These are phyloP conservation scores for Pluvialis apricaria DNA, from an alignment of 2,113 vertebrate genomes.

Conservation along the genomic window DNA sequence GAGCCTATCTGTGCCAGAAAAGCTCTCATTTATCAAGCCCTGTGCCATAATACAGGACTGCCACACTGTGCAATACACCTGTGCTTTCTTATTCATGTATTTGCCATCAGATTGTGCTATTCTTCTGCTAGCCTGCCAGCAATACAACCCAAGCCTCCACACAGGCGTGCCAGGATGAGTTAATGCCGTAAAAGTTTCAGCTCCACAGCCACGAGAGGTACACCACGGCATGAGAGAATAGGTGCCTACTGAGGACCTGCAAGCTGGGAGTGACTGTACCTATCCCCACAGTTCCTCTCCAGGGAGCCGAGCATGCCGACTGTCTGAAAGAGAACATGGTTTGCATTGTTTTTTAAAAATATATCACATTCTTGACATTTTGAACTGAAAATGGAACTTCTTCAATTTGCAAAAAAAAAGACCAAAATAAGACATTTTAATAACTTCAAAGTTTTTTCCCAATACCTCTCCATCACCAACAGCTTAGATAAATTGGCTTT, in stretches of 20 bases:
- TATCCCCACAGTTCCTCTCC: background rate
- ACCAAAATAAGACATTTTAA: background rate
- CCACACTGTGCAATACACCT: background rate
- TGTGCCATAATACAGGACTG: background rate
- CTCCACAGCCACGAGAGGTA: background rate
- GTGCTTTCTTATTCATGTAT: background rate
- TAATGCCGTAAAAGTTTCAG: background rate
- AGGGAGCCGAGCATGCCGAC: accelerated
- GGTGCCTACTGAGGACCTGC: background rate
- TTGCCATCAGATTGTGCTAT: background rate
- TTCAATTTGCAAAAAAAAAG: accelerated
- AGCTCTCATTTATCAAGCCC: background rate
- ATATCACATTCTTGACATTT: background rate
- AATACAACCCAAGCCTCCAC: background rate
- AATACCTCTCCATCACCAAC: background rate
- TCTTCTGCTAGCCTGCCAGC: background rate
- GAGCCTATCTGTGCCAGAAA: background rate
- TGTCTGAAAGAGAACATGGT: background rate
- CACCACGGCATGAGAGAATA: accelerated
- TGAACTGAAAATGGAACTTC: background rate
- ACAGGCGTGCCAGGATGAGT: background rate
- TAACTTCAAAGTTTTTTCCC: background rate
- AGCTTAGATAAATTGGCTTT: background rate
- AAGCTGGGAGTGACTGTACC: background rate
- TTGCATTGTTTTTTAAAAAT: background rate